Percentiles rank a stretch among this genome's conserved stretches.
Evolutionary conservation across 2,113 vertebrate genomes (phyloP).

Genomic region (Plecotus auritus): DNA sequence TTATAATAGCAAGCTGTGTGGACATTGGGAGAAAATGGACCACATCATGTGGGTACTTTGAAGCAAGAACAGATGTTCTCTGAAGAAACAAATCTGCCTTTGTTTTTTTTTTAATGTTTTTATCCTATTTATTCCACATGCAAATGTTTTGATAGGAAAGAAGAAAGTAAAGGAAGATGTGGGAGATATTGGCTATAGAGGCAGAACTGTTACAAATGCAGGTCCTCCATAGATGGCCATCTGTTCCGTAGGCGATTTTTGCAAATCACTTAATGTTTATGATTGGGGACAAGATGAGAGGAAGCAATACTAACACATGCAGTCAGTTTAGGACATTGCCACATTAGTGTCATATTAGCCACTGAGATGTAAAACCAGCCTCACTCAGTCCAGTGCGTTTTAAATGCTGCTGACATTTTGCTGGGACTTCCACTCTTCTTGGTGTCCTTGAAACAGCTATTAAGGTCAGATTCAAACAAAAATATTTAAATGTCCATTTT

Average conservation of each 20-base stretch:
- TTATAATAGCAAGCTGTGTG: not conserved
- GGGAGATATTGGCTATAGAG: not conserved
- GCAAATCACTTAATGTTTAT: slow-evolving; percentile 48
- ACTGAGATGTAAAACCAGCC: not conserved
- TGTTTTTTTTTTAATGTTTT: not conserved
- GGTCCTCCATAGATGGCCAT: slow-evolving; percentile 11
- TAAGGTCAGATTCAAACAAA: not conserved
- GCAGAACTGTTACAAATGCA: not conserved
- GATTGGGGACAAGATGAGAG: not conserved
- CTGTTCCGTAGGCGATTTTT: slow-evolving; percentile 9
- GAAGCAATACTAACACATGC: not conserved
- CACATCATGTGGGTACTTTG: not conserved
- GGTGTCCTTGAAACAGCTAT: not conserved
- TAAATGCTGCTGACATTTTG: not conserved
- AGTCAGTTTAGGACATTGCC: not conserved
- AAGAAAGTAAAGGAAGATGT: not conserved
- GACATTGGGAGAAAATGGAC: not conserved
- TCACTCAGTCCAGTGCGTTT: not conserved
- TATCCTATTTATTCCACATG: not conserved
- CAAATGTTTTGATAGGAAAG: slow-evolving; percentile 15
- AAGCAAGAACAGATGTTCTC: slow-evolving; percentile 44
- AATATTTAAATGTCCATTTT: not conserved
- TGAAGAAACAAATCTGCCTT: slow-evolving; percentile 26
- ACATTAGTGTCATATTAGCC: not conserved
- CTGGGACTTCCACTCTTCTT: not conserved